Base-by-base conservation (phyloP, 2,888 invertebrate genomes). In the Drepana falcataria region DNA sequence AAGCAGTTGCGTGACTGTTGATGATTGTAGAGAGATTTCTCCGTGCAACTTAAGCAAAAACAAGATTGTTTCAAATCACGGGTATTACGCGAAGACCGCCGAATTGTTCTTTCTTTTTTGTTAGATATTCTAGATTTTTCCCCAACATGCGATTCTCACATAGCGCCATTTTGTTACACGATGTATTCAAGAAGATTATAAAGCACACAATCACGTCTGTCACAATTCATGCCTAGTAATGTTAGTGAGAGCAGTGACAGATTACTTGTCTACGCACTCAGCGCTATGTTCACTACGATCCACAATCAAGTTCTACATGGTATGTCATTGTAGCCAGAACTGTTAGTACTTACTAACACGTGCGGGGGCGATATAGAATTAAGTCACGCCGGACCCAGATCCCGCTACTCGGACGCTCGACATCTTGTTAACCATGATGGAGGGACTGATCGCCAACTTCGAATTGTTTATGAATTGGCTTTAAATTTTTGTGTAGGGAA, bases 51-150 rank as follows among this genome's bases (percentile, higher is more conserved):
- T 69, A 65, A 73, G 69, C 71, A 82, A 83, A 80, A 85, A 83
- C 75, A 71, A 80, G 77, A 83, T 83, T 79, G 76, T 80, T 83
- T 81, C 77, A 83, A 85, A 87, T 85, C 73, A 81, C 79, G 68
- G 77, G 74, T 71, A 77, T 82, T 83, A 82, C 78, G 75, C 71
- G 75, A 71, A 70, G 71, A 79, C 75, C 71, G 74, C 66, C 73
- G 69, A 80, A 81, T 80, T 73, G 64, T 68, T 79, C 69, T 70
- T 74, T 66, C 55, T 71, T 72, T 78, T 77, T 75, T 74, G 71
- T 76, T 71, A 71, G 67, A 73, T 76, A 65, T 74, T 69, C 63
- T 62, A 68, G 66, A 65, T 69, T 71, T 62, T 63, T 59, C 65
- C 56, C 64, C 65, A 73, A 77, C 82, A 85, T 81, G 84, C 85